A percentile compares a stretch with the other conserved stretches of the same genome.
phyloP scores from a whole-genome alignment of 2,888 invertebrate genomes.

The Orchesella flavescens region DNA sequence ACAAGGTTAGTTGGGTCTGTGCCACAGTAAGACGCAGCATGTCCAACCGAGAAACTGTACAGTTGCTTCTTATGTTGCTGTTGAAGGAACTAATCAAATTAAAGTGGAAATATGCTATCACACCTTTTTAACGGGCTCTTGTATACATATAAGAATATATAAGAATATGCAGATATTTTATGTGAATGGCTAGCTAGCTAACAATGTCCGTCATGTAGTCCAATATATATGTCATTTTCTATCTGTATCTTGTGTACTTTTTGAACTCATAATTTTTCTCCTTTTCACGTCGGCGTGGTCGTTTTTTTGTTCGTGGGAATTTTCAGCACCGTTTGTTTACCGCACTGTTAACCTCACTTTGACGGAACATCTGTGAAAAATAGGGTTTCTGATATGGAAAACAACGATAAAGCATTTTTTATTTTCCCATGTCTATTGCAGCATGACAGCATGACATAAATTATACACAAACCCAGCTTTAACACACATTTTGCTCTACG shows the following conservation, averaged over 20 bases:
- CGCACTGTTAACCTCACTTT: constrained; percentile 31
- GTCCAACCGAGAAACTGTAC: constrained; percentile 53
- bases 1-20: constrained; percentile 53
- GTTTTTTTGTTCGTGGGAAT: constrained; percentile 51
- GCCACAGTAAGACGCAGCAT: constrained; percentile 43
- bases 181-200: too few relatives aligned
- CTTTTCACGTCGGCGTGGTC: too few relatives aligned
- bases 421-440: background rate
- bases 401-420: too few relatives aligned
- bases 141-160: too few relatives aligned
- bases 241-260: too few relatives aligned
- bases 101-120: constrained; percentile 67
- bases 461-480: background rate
- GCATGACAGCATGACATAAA: background rate
- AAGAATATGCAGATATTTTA: too few relatives aligned
- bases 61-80: constrained; percentile 41
- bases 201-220: too few relatives aligned
- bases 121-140: constrained; percentile 38
- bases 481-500: too few relatives aligned
- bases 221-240: too few relatives aligned
- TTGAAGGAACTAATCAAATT: constrained; percentile 69
- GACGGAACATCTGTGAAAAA: too few relatives aligned
- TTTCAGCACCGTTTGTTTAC: constrained; percentile 37
- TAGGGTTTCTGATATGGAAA: too few relatives aligned
- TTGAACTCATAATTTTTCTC: too few relatives aligned